Percentiles rank a stretch among this genome's conserved stretches.
These are phyloP conservation scores for Hydrotaea diabolus DNA, from an alignment of 2,888 invertebrate species.

Conservation along the genomic window DNA sequence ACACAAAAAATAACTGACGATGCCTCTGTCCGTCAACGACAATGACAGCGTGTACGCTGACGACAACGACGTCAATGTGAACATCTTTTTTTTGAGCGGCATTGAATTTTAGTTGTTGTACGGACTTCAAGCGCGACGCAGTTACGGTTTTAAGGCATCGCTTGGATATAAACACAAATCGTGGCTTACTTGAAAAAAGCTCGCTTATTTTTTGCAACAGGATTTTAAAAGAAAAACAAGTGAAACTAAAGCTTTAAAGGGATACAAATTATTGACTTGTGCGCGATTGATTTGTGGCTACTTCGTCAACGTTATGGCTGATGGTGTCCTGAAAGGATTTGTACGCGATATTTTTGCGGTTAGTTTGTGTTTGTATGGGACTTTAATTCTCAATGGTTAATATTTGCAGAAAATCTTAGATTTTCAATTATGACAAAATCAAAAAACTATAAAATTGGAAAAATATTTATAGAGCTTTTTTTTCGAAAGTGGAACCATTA, in stretches of 20 bases:
- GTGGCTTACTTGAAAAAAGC: background rate
- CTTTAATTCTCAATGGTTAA: background rate
- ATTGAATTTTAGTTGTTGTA: slow-evolving; percentile 73
- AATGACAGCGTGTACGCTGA: background rate
- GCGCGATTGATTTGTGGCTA: background rate
- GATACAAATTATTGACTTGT: background rate
- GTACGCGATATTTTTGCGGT: slow-evolving; percentile 80
- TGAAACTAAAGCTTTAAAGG: background rate
- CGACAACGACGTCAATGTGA: background rate
- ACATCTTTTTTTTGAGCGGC: slow-evolving; percentile 46
- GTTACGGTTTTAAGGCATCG: slow-evolving; percentile 52
- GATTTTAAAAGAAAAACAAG: slow-evolving; percentile 25
- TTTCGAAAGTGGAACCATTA: too few relatives aligned
- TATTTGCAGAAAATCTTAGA: too few relatives aligned
- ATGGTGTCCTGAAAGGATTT: slow-evolving; percentile 76
- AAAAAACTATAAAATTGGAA: too few relatives aligned
- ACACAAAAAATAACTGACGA: slow-evolving; percentile 10
- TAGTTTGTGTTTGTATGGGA: slow-evolving; percentile 66
- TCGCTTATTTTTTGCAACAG: background rate
- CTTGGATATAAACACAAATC: slow-evolving; percentile 22
- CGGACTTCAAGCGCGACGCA: slow-evolving; percentile 71
- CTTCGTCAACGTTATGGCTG: slow-evolving; percentile 72
- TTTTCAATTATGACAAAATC: too few relatives aligned
- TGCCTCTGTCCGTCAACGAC: background rate
- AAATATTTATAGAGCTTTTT: too few relatives aligned